Base-by-base conservation (phyloP, 1,140 invertebrate species). In the Aphis gossypii region DNA sequence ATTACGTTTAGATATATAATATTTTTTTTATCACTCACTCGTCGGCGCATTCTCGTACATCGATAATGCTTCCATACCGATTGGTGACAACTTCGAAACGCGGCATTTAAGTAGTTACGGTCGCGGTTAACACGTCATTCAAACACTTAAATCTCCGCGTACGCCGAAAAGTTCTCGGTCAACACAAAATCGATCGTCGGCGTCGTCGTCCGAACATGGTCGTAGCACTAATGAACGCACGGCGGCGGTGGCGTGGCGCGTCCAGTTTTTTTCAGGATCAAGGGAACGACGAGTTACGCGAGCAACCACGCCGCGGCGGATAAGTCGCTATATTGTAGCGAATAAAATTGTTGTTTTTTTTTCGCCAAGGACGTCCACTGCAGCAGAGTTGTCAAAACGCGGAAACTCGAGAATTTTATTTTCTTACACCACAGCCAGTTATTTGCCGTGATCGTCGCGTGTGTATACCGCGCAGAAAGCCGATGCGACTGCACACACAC, bases 21-120 rank as follows among this genome's bases (percentile, higher is more conserved):
- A 44, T 25, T 82, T 38, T 38, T 46, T 41, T 46, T 87, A 30
- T 48, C 38, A 83, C 93, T 94, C 89, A 94, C 93, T 89, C 89
- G 44, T 90, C 68, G 35, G 56, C 89, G 46, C 87, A 90, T 89
- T 89, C 87, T 83, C 93, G 93, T 30, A 94, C 89, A 68, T 94
- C 93, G 88, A 94, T 94, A 90, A 94, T 94, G 68, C 93, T 94
- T 54, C 93, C 93, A 94, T 94, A 94, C 38, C 93, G 93, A n/a
- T 94, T 94, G 87, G 89, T 90, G 87, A 90, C 90, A 46, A 94
- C 93, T 94, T 94, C 93, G 93, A 93, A 93, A 84, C 92, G 92
- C n/a, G 92, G 92, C 92, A 93, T 93, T 92, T 92, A 83, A 51
- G 82, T 92, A 83, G 38, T 51, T 56, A 83, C 44, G 60, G 41